Conservation (phyloP, 2,113 vertebrate species). For the Illadopsis cleaveri region DNA sequence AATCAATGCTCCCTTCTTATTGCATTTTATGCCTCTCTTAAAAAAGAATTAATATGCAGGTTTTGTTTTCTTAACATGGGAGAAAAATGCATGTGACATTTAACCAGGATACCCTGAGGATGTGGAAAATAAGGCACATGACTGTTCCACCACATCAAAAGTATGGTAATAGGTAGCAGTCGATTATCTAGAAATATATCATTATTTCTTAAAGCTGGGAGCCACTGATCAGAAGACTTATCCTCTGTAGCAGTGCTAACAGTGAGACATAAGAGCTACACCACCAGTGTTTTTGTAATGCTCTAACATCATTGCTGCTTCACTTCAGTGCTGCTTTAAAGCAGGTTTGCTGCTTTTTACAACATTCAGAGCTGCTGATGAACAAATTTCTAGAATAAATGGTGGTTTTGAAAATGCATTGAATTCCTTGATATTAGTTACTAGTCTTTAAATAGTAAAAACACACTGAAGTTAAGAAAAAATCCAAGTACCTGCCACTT, state of each 20-base stretch:
- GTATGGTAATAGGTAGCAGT: conserved; percentile 24
- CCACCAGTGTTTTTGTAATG: neutral
- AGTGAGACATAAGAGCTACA: neutral
- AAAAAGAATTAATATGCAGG: conserved; percentile 21
- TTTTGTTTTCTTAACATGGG: conserved; percentile 7
- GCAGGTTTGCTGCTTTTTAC: neutral
- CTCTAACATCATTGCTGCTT: neutral
- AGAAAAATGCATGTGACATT: conserved; percentile 30
- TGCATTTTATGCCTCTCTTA: neutral
- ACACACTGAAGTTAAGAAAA: neutral
- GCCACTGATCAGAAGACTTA: neutral
- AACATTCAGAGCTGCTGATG: neutral
- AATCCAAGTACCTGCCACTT: neutral
- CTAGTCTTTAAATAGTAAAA: neutral
- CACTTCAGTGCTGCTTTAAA: neutral
- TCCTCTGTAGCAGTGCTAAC: neutral
- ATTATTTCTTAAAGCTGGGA: neutral
- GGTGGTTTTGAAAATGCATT: neutral
- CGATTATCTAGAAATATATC: conserved; percentile 17
- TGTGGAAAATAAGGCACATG: conserved; percentile 10
- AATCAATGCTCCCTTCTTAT: conserved; percentile 5
- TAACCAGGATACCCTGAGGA: conserved; percentile 35
- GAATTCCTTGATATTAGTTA: neutral
- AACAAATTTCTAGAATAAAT: neutral
- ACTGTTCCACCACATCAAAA: conserved; percentile 15